Percentiles rank a stretch among this genome's conserved stretches.
These are phyloP conservation scores for Parotia lawesii DNA, from an alignment of 2,113 vertebrate genomes.

Conservation along the genomic window DNA sequence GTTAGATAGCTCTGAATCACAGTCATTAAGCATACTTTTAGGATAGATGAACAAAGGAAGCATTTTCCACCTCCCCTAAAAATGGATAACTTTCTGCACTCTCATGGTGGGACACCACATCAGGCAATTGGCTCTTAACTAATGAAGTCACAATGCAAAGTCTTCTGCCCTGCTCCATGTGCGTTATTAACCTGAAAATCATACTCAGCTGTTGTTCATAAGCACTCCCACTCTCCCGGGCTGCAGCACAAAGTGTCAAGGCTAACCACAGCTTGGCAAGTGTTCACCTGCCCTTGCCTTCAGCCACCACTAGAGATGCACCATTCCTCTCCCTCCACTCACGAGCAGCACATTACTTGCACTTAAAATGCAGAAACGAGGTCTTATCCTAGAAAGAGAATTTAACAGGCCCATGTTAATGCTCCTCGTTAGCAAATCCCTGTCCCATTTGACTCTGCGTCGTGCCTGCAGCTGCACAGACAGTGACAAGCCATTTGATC, in stretches of 20 bases:
- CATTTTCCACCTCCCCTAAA: background rate
- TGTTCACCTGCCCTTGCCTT: background rate
- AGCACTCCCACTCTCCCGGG: background rate
- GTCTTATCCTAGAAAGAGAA: background rate
- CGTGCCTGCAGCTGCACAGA: background rate
- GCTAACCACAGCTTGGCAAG: accelerated
- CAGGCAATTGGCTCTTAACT: background rate
- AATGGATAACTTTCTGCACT: background rate
- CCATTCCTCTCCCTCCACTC: background rate
- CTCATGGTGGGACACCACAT: background rate
- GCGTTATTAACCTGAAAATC: background rate
- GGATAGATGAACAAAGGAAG: background rate
- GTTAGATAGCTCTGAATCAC: background rate
- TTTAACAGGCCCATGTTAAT: background rate
- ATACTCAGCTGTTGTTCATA: background rate
- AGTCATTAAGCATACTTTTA: background rate
- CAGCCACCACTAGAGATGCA: background rate
- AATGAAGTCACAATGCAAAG: background rate
- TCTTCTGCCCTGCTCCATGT: background rate
- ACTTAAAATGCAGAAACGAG: background rate
- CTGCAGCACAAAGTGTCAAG: accelerated
- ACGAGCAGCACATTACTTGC: background rate
- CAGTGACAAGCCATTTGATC: constrained; percentile 21
- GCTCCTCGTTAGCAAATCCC: background rate
- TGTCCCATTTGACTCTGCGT: background rate